Percentiles rank a stretch among this genome's conserved stretches.
Conservation (phyloP, 2,797 vertebrate species). For the Naso thynnoides region DNA sequence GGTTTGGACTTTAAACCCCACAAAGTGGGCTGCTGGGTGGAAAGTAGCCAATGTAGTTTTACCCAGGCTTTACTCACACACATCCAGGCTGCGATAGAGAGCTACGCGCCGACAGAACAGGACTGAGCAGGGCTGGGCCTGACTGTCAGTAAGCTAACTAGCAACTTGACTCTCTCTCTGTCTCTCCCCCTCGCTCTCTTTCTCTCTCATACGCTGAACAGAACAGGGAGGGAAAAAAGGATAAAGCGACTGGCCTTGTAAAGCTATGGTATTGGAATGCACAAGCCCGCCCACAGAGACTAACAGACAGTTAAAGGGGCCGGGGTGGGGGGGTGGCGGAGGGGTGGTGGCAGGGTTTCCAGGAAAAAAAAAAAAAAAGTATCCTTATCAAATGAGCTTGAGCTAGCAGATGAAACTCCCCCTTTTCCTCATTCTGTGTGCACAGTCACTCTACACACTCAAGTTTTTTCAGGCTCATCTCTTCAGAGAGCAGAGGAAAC, state of each 20-base stretch:
- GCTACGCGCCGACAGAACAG: constrained; percentile 27
- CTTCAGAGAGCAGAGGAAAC: constrained; percentile 50
- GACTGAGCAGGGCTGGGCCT: constrained; percentile 55
- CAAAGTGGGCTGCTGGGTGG: constrained; percentile 43
- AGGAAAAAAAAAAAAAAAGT: constrained; percentile 26
- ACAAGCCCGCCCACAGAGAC: constrained; percentile 79
- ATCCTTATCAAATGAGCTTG: constrained; percentile 71
- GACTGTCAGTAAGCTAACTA: constrained; percentile 61
- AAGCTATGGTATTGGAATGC: constrained; percentile 86
- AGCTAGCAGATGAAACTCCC: constrained; percentile 59
- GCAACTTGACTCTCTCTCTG: constrained; percentile 57
- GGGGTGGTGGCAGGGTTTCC: constrained; percentile 54
- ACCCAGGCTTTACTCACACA: constrained; percentile 35
- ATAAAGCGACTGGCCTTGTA: constrained; percentile 84
- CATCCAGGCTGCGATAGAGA: constrained; percentile 37
- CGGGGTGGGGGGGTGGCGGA: constrained; percentile 52
- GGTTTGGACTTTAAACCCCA: constrained; percentile 60
- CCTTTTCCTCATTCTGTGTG: constrained; percentile 32
- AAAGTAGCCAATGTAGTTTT: constrained; percentile 40
- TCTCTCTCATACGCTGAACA: constrained; percentile 56
- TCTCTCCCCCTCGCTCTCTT: constrained; percentile 51
- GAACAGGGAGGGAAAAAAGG: constrained; percentile 59
- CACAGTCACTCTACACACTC: constrained; percentile 42
- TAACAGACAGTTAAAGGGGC: constrained; percentile 80
- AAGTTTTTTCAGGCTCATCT: constrained; percentile 23